Evolutionary conservation across 2,113 vertebrate genomes (phyloP), one percentile per base, ranked within the genome.

Genomic region (Nanorana parkeri): DNA sequence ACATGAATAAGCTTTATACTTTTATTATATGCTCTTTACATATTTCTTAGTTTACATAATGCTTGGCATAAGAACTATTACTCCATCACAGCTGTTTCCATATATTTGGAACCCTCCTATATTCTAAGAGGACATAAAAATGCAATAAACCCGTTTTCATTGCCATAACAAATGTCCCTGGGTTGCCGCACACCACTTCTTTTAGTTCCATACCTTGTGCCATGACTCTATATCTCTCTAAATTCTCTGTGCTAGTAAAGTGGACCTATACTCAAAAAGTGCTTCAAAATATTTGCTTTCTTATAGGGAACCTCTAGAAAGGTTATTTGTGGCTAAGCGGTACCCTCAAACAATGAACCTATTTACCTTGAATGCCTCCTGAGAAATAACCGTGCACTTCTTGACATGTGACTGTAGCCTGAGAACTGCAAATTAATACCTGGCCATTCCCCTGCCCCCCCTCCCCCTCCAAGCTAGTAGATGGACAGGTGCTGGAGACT

Each of bases 11-110:
- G 41, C 10, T 6, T 47, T 47, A 8, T 47, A 1, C 8, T 47
- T 47, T 47, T 47, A 54, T 54, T 71, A 41, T 2, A 54, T 71
- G 55, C 71, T n/a, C 52, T 13, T 60, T 1, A 32, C 58, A 74
- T 74, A 74, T 28, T 74, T 74, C 29, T 29, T 20, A 20, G 3
- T 74, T 74, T 58, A 74, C 58, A 47, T 56, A 73, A 73, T 26
- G 16, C 58, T 74, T 74, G 71, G 71, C 54, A 21, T 32, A 17
- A 60, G 19, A n/a, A 28, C 11, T 74, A 58, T 58, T 36, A 36
- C 54, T 58, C 32, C 71, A 74, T 15, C 20, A 58, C 17, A 10
- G 54, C 58, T 74, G 71, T 54, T 55, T 74, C 26, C 19, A 58
- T 56, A 16, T 32, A 54, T 73, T 60, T 55, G 71, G 71, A 58